Percentiles rank a stretch among this genome's conserved stretches.
Evolutionary conservation across 2,888 invertebrate species (phyloP).

Genomic region (Acronicta aceris): DNA sequence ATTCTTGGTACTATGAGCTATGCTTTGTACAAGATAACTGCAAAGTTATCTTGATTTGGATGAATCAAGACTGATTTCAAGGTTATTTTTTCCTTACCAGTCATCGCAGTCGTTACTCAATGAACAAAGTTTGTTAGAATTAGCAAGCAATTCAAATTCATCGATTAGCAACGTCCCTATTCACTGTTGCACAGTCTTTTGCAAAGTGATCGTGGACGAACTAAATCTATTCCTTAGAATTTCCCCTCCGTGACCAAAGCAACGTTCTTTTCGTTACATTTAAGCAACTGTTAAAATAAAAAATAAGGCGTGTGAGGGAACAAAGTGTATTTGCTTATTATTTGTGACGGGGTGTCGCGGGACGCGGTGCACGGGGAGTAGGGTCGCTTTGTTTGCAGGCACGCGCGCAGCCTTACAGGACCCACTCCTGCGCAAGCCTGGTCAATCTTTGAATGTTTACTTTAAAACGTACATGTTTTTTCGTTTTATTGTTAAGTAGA

Average conservation of each 20-base stretch:
- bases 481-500: slow-evolving; percentile 47
- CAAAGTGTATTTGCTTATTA: slow-evolving; percentile 79
- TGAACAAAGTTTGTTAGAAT: not conserved
- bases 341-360: slow-evolving; percentile 63
- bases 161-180: slow-evolving; percentile 10
- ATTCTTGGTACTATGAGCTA: too few relatives aligned
- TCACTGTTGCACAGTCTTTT: slow-evolving; percentile 22
- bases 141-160: slow-evolving; percentile 14
- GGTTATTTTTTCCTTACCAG: not conserved
- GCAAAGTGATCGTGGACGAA: slow-evolving; percentile 25
- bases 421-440: slow-evolving; percentile 63
- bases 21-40: not conserved
- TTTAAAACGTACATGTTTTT: slow-evolving; percentile 53
- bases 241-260: slow-evolving; percentile 48
- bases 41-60: not conserved
- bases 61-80: not conserved
- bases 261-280: slow-evolving; percentile 65
- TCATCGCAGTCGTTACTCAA: not conserved
- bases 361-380: slow-evolving; percentile 47
- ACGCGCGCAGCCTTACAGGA: slow-evolving; percentile 72
- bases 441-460: slow-evolving; percentile 68
- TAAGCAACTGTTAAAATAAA: slow-evolving; percentile 69
- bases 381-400: slow-evolving; percentile 78
- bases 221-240: slow-evolving; percentile 32
- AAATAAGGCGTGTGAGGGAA: slow-evolving; percentile 66